Evolutionary conservation across 1,140 invertebrate species (phyloP), one percentile per base, ranked within the genome.

Genomic region (Ectropis grisescens): DNA sequence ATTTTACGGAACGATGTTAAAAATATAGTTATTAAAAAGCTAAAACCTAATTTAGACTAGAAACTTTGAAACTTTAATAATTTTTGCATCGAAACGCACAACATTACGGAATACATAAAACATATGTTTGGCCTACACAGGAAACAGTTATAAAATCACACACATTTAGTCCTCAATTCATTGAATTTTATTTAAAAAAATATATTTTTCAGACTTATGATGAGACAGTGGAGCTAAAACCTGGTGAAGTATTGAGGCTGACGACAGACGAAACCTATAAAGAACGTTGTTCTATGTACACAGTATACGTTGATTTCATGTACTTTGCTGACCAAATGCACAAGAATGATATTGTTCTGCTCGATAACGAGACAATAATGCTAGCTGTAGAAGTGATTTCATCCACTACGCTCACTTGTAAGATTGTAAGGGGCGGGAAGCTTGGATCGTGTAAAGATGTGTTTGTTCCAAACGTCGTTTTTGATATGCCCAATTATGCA

Each of bases 301-400:
- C 88, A 6, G 70, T 96, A 2, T 94, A 88, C 60, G 74, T 95
- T 0, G 93, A 96, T 66, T 95, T 94, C 55, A 86, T 88, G 47
- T 91, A 93, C 53, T 92, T 95, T 35, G 85, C 86, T 5, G 91
- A 93, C 49, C 88, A 94, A 14, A 75, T 95, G 5, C 83, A 84
- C 13, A 82, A 85, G 33, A 89, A 88, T 2, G 88, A 89, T 43
- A 71, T 82, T 14, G 81, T 95, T 28, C 88, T 86, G 47, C 83
- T 96, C 25, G 93, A 95, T 70, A 91, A 94, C 75, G 92, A 92
- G 19, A 83, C 90, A 0, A 90, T 96, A 32, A 89, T 88, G 19
- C 72, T 96, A 2, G 82, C 90, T 54, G 92, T 93, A 54, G 85
- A 90, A 46, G 86, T 91, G 84, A 75, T 82, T 43, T 82, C 82